phyloP scores from a whole-genome alignment of 2,113 vertebrate species.

The Microcebus murinus region DNA sequence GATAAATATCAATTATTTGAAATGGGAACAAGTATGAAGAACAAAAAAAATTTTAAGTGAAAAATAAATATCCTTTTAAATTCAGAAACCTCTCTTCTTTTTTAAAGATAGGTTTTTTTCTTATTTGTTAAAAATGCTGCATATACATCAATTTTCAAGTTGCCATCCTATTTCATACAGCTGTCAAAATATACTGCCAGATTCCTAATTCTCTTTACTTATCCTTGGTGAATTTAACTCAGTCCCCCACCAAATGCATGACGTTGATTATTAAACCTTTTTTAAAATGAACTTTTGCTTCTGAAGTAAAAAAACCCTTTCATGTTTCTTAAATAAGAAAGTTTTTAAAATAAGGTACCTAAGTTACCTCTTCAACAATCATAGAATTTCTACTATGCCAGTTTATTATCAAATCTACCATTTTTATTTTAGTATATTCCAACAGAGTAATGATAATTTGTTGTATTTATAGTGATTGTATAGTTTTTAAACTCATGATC shows the following conservation, averaged over 20 bases:
- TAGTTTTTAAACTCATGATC: too few relatives aligned
- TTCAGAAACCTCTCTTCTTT: background rate
- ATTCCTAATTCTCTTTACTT: background rate
- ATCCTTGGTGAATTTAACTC: background rate
- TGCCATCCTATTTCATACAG: background rate
- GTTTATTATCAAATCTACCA: too few relatives aligned
- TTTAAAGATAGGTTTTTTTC: too few relatives aligned
- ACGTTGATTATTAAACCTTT: too few relatives aligned
- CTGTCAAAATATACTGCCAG: background rate
- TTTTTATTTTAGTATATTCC: too few relatives aligned
- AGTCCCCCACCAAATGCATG: too few relatives aligned
- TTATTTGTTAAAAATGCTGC: background rate
- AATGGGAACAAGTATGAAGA: conserved; percentile 24
- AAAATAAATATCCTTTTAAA: background rate
- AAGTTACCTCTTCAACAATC: too few relatives aligned
- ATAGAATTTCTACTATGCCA: too few relatives aligned
- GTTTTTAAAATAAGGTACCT: too few relatives aligned
- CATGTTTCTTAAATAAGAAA: background rate
- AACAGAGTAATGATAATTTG: too few relatives aligned
- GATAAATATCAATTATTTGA: background rate
- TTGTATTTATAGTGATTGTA: too few relatives aligned
- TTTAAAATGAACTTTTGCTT: background rate
- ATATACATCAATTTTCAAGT: background rate
- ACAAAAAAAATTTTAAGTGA: conserved; percentile 19
- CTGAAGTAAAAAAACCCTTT: background rate